Percentiles rank a stretch among this genome's conserved stretches.
phyloP scores from a whole-genome alignment of 1,140 invertebrate species.

The Drosophila santomea region DNA sequence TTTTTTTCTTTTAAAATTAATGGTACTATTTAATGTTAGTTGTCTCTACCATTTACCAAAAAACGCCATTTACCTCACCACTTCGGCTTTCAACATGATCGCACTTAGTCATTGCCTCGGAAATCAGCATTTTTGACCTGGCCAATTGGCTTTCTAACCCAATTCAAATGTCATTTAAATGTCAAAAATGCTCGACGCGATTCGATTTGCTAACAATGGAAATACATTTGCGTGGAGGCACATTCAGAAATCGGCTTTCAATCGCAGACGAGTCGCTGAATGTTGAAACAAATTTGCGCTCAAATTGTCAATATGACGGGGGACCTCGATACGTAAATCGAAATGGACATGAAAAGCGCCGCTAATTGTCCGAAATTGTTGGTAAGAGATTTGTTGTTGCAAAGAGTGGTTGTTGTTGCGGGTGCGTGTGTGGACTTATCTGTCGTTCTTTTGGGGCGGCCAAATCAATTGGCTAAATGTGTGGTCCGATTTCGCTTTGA shows the following conservation, averaged over 20 bases:
- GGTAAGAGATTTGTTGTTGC: slow-evolving; percentile 32
- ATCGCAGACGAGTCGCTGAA: slow-evolving; percentile 50
- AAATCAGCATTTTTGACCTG: slow-evolving; percentile 15
- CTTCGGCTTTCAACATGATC: slow-evolving; percentile 46
- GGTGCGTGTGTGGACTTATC: slow-evolving; percentile 44
- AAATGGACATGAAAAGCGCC: slow-evolving; percentile 76
- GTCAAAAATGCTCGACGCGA: slow-evolving; percentile 60
- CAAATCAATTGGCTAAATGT: slow-evolving; percentile 77
- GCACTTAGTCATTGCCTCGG: slow-evolving; percentile 22
- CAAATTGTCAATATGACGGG: slow-evolving; percentile 79
- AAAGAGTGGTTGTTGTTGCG: slow-evolving; percentile 24
- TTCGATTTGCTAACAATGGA: slow-evolving; percentile 64
- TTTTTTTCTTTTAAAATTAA: too few relatives aligned
- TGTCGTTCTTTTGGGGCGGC: slow-evolving; percentile 16
- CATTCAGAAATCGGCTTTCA: slow-evolving; percentile 40
- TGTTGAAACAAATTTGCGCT: slow-evolving; percentile 80
- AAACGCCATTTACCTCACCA: slow-evolving; percentile 18
- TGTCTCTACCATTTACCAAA: slow-evolving; percentile 1
- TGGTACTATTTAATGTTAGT: too few relatives aligned
- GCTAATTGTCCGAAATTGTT: slow-evolving; percentile 84
- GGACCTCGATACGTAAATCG: slow-evolving; percentile 38
- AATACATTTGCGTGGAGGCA: slow-evolving; percentile 66
- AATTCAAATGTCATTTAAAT: slow-evolving; percentile 79
- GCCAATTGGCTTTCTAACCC: slow-evolving; percentile 49
- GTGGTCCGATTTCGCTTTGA: slow-evolving; percentile 63